Evolutionary conservation across 2,888 invertebrate genomes (phyloP).

Genomic region (Tetragonula carbonaria): DNA sequence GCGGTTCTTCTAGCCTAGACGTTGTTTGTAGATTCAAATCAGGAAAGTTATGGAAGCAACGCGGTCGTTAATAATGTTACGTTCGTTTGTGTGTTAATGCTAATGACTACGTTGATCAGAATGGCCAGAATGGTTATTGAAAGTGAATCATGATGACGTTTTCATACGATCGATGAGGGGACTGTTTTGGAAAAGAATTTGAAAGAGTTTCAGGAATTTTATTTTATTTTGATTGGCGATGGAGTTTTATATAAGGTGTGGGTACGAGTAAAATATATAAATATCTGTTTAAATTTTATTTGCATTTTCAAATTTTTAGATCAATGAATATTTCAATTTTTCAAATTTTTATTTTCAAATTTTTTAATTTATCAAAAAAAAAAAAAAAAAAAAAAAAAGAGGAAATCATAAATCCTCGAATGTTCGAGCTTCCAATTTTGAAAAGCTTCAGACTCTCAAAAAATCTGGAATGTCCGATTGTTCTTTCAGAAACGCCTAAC

Average conservation of each 20-base stretch:
- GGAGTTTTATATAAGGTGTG: no score
- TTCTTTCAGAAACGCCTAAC: no score
- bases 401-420: neutral
- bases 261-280: no score
- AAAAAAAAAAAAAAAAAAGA: no score
- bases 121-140: neutral
- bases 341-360: neutral
- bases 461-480: neutral
- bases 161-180: neutral
- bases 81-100: neutral
- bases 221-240: no score
- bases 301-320: neutral
- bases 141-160: neutral
- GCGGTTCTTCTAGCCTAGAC: neutral
- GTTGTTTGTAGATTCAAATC: neutral
- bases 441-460: neutral
- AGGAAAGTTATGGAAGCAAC: slow-evolving; percentile 1
- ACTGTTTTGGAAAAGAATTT: neutral
- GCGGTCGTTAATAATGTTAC: neutral
- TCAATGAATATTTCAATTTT: neutral
- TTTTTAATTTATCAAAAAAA: neutral
- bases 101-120: neutral
- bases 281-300: no score
- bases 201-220: neutral
- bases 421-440: neutral